phyloP scores from a whole-genome alignment of 2,113 vertebrate species.

The Carollia perspicillata region DNA sequence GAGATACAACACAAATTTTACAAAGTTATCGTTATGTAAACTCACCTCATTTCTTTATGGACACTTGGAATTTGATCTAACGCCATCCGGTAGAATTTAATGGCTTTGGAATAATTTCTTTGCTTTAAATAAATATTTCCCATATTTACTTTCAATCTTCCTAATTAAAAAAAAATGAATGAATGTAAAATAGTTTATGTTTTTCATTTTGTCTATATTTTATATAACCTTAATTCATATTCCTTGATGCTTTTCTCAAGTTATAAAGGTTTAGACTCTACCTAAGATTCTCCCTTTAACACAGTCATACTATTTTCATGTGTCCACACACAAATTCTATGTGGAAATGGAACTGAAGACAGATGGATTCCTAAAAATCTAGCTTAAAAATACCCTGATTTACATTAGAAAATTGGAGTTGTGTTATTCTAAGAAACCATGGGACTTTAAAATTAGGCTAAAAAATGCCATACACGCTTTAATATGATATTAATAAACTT shows the following conservation, averaged over 20 bases:
- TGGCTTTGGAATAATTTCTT: constrained; percentile 95
- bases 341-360: neutral
- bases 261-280: constrained; percentile 21
- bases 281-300: constrained; percentile 32
- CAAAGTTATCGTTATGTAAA: constrained; percentile 7
- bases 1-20: neutral
- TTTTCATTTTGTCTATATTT: constrained; percentile 39
- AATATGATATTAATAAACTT: constrained; percentile 23
- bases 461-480: neutral
- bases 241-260: constrained; percentile 3
- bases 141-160: constrained; percentile 96
- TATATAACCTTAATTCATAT: constrained; percentile 35
- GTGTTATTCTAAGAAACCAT: neutral
- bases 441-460: neutral
- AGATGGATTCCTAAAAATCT: neutral
- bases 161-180: constrained; percentile 79
- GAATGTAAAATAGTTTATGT: constrained; percentile 25
- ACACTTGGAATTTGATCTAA: constrained; percentile 94
- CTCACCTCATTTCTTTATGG: constrained; percentile 93
- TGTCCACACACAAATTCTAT: neutral
- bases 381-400: neutral
- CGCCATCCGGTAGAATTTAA: constrained; percentile 99
- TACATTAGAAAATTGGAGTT: neutral
- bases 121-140: constrained; percentile 98
- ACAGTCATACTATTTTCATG: neutral